Conservation (phyloP, 2,797 vertebrate species). For the Knipowitschia caucasica region DNA sequence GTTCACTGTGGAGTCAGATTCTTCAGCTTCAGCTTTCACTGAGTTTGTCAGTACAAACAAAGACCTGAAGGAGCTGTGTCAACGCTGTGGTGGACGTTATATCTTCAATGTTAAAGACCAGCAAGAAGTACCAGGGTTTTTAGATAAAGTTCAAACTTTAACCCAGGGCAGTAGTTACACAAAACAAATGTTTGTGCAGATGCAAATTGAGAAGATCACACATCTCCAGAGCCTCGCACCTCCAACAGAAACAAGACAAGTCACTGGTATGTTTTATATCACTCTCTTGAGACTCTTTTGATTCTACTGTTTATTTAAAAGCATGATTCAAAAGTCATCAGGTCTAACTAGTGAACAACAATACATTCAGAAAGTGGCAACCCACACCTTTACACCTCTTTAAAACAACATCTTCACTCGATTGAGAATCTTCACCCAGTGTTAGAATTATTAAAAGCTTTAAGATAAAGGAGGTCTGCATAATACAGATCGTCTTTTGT, state of each 20-base stretch:
- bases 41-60: not conserved
- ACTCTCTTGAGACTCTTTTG: too few species aligned
- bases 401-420: too few species aligned
- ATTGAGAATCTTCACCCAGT: too few species aligned
- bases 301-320: too few species aligned
- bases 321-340: too few species aligned
- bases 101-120: conserved; percentile 9
- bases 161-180: not conserved
- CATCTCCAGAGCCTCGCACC: not conserved
- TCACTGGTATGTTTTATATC: not conserved
- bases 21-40: not conserved
- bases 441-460: too few species aligned
- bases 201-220: conserved; percentile 3
- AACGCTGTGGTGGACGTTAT: conserved; percentile 4
- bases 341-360: too few species aligned
- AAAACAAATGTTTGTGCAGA: not conserved
- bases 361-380: too few species aligned
- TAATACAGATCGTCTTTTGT: too few species aligned
- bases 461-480: too few species aligned
- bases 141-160: not conserved
- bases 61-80: conserved; percentile 4
- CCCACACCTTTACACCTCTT: too few species aligned
- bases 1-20: conserved; percentile 16
- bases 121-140: not conserved
- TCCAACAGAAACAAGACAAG: not conserved